A percentile compares a stretch with the other conserved stretches of the same genome.
These are phyloP conservation scores for Polydesmus complanatus DNA, from an alignment of 2,888 invertebrate genomes.

Conservation along the genomic window DNA sequence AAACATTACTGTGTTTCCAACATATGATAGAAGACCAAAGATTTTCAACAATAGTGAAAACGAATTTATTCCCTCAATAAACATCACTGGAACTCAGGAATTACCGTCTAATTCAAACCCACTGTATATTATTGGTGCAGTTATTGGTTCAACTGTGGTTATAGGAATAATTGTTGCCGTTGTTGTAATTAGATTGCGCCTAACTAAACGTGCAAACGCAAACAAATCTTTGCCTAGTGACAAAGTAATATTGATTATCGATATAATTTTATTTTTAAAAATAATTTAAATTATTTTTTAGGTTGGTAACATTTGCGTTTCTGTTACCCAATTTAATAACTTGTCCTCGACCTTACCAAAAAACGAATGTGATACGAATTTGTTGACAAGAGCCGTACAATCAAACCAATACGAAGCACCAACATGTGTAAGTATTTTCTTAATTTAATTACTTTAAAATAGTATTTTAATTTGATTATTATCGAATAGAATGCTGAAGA, in stretches of 20 bases:
- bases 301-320: slow-evolving; percentile 5
- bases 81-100: neutral
- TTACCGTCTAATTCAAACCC: too few relatives aligned
- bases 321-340: neutral
- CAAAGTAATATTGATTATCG: neutral
- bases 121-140: slow-evolving; percentile 53
- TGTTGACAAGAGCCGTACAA: slow-evolving; percentile 4
- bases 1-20: neutral
- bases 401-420: slow-evolving; percentile 12
- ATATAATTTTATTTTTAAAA: too few relatives aligned
- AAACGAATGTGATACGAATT: slow-evolving; percentile 7
- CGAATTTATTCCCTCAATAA: slow-evolving; percentile 14
- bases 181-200: slow-evolving; percentile 49
- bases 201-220: slow-evolving; percentile 40
- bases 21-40: neutral
- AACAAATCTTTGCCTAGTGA: neutral
- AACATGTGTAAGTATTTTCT: slow-evolving; percentile 2
- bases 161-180: slow-evolving; percentile 53
- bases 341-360: neutral
- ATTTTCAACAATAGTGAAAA: slow-evolving; percentile 26
- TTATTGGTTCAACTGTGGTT: too few relatives aligned
- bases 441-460: too few relatives aligned
- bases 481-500: slow-evolving; percentile 48
- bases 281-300: neutral
- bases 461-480: neutral